phyloP scores from a whole-genome alignment of 2,888 invertebrate genomes.

The Torymus aiolomorphi region DNA sequence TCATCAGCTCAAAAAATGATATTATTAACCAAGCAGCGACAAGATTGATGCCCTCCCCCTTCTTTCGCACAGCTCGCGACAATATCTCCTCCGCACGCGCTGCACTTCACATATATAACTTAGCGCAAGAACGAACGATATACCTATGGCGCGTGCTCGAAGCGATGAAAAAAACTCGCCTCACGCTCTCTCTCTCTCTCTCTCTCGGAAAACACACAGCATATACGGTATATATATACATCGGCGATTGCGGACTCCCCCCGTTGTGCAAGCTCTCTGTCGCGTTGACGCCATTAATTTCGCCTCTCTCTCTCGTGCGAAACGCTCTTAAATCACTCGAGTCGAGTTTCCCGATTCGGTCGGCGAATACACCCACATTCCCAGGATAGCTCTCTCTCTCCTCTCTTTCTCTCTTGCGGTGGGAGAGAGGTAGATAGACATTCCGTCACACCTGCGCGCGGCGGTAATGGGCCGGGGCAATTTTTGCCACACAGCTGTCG shows the following conservation, averaged over 20 bases:
- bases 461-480: constrained; percentile 20
- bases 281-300: constrained; percentile 37
- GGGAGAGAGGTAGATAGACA: constrained; percentile 18
- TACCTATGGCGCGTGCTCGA: too few species aligned
- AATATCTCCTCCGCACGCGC: too few species aligned
- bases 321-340: constrained; percentile 56
- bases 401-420: too few species aligned
- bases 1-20: neutral
- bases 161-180: too few species aligned
- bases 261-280: too few species aligned
- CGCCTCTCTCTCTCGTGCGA: neutral
- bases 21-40: too few species aligned
- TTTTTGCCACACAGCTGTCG: constrained; percentile 24
- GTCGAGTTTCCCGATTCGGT: constrained; percentile 51
- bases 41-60: too few species aligned
- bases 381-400: constrained; percentile 42
- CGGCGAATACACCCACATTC: constrained; percentile 60
- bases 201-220: neutral
- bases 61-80: too few species aligned
- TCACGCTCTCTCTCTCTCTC: too few species aligned
- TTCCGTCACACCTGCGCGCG: constrained; percentile 51
- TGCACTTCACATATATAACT: too few species aligned
- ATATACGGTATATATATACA: neutral
- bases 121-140: too few species aligned
- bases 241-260: constrained; percentile 7